Evolutionary conservation across 2,113 vertebrate species (phyloP).

Genomic region (Heliornis fulica): DNA sequence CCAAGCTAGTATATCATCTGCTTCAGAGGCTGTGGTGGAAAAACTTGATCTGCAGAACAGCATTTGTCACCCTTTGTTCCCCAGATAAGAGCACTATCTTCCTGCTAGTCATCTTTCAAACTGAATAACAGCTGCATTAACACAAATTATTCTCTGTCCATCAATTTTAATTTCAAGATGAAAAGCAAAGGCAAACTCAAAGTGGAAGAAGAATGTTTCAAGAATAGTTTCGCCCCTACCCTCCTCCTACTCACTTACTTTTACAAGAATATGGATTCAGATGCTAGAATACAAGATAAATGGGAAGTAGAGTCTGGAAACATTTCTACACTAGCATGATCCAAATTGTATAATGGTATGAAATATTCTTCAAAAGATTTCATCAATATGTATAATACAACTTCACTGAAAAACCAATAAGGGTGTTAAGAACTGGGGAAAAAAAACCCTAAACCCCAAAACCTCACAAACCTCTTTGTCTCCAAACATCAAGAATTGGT

Average conservation of each 20-base stretch:
- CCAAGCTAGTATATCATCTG: not conserved
- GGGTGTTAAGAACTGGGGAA: not conserved
- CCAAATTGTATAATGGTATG: not conserved
- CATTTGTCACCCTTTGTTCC: constrained; percentile 36
- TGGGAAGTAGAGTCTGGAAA: not conserved
- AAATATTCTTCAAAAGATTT: not conserved
- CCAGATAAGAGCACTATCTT: not conserved
- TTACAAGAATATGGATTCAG: not conserved
- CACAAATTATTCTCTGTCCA: not conserved
- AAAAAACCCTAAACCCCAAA: no score
- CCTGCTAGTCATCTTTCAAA: not conserved
- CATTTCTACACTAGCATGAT: not conserved
- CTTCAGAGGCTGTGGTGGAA: not conserved
- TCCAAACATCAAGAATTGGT: not conserved
- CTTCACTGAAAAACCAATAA: not conserved
- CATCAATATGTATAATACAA: not conserved
- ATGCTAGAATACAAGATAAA: not conserved
- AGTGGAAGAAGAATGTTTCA: not conserved
- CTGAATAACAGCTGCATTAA: constrained; percentile 9
- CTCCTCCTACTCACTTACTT: not conserved
- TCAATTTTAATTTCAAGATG: not conserved
- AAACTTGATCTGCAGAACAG: constrained; percentile 15
- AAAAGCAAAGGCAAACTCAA: not conserved
- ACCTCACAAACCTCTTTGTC: not conserved
- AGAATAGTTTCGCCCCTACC: not conserved